phyloP scores from a whole-genome alignment of 2,113 vertebrate genomes.

The Dascyllus trimaculatus region DNA sequence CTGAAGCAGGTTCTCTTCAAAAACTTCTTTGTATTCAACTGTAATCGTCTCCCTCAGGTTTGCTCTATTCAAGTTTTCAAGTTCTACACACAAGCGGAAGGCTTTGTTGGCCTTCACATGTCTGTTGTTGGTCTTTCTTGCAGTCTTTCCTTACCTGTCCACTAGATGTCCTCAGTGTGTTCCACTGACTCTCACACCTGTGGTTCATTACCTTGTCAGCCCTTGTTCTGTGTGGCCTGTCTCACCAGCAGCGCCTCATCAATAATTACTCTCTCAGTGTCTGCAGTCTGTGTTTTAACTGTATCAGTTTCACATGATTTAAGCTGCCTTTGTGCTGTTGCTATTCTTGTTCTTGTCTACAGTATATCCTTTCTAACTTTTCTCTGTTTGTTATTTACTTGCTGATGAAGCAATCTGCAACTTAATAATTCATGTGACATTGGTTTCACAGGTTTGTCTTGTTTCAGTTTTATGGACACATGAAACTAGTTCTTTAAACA shows the following conservation, averaged over 20 bases:
- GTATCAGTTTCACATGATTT: conserved; percentile 37
- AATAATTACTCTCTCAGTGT: conserved; percentile 32
- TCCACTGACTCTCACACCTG: neutral
- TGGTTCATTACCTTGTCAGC: neutral
- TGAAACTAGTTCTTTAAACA: no score
- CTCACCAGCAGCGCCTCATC: conserved; percentile 26
- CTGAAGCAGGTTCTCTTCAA: no score
- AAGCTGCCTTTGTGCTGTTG: conserved; percentile 15
- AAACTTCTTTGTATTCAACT: no score
- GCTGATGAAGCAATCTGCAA: conserved; percentile 4
- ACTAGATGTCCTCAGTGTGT: conserved; percentile 34
- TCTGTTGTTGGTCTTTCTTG: neutral
- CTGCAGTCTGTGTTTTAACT: conserved; percentile 9
- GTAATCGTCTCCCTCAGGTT: no score
- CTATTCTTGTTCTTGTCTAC: conserved; percentile 12
- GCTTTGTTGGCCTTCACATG: no score
- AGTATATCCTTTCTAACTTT: neutral
- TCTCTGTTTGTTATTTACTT: neutral
- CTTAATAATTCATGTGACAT: conserved; percentile 39
- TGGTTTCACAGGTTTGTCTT: neutral
- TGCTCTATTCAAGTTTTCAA: no score
- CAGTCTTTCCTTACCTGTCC: conserved; percentile 28
- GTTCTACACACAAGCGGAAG: no score
- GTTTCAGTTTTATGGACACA: neutral
- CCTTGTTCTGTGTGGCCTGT: neutral